Base-by-base conservation (phyloP, 1,140 invertebrate genomes). In the Mycetomoellerius zeteki region DNA sequence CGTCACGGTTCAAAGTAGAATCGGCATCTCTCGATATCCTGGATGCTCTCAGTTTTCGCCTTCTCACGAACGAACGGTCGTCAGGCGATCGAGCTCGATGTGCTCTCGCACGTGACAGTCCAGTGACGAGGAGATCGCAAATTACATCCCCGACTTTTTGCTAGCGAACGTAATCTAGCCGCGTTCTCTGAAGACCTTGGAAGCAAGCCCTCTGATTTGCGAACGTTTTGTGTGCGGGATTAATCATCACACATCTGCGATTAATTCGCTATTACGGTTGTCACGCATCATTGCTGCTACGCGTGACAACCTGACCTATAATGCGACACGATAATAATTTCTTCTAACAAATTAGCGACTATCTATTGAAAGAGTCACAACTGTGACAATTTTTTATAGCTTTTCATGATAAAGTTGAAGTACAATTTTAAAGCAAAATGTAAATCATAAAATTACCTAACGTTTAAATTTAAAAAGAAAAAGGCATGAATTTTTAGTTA, bases 1-100 rank as follows among this genome's bases (percentile, higher is more conserved):
- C 80, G 54, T 33, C 54, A 21, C 27, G 37, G 56, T 84, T 27
- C 69, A 50, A 84, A 75, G 69, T 84, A 21, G 47, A 69, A 84
- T 62, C 80, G n/a, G 54, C 54, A 21, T 60, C 21, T 10, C 37
- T 43, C 54, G n/a, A 80, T 37, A n/a, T 6, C 27, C 24, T 27
- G 3, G 8, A 16, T 16, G 77, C 60, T 50, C 47, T 37, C 27
- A 24, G 8, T 54, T 58, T 47, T 72, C 27, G 14, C 3, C 30
- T 37, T 73, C 27, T 50, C 54, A 47, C 54, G 33, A 19, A 33
- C 62, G 64, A 10, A 10, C 64, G 30, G 7, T 8, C 62, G 30
- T 3, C 37, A 43, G 37, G 8, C 37, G 37, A 43, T 43, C 10
- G 37, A 43, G 37, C 37, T 12, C 14, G n/a, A 56, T 3, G 27